phyloP scores from a whole-genome alignment of 2,797 vertebrate species.

The Acomys russatus region DNA sequence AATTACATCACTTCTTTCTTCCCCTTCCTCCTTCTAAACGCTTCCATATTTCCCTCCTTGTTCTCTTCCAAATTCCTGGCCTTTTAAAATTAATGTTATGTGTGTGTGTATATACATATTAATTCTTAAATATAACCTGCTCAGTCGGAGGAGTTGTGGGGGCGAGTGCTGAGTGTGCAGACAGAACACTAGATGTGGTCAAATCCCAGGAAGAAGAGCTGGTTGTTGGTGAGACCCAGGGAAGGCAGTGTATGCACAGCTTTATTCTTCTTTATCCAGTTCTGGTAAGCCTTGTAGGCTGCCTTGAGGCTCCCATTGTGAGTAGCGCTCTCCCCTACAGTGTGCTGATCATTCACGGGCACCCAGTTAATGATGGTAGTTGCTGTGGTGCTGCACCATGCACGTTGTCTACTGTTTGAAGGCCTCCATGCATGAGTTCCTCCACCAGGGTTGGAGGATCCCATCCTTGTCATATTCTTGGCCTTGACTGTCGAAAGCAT shows the following conservation, averaged over 20 bases:
- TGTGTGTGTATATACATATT: not conserved
- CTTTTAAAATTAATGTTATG: not conserved
- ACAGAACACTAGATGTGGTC: conserved; percentile 99
- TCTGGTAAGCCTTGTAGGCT: conserved; percentile 96
- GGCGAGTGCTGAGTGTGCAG: conserved; percentile 96
- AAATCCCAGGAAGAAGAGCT: conserved; percentile 98
- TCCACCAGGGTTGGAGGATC: conserved; percentile 98
- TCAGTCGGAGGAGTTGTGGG: conserved; percentile 96
- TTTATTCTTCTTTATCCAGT: conserved; percentile 95
- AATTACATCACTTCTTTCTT: not conserved
- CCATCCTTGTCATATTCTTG: conserved; percentile 97
- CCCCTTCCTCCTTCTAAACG: not conserved
- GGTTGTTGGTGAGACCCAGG: conserved; percentile 95
- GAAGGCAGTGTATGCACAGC: conserved; percentile 93
- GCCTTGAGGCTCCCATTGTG: conserved; percentile 98
- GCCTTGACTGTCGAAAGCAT: conserved; percentile 99
- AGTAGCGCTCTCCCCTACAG: conserved; percentile 97
- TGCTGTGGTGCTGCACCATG: conserved; percentile 96
- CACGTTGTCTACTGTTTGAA: conserved; percentile 96
- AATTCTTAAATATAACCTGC: not conserved
- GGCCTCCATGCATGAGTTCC: conserved; percentile 96
- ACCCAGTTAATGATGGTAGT: conserved; percentile 95
- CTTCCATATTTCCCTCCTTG: not conserved
- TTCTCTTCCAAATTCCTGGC: not conserved
- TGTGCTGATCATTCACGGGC: conserved; percentile 94